A percentile compares a stretch with the other conserved stretches of the same genome.
Evolutionary conservation across 2,797 vertebrate species (phyloP).

Genomic region (Cheirogaleus major): DNA sequence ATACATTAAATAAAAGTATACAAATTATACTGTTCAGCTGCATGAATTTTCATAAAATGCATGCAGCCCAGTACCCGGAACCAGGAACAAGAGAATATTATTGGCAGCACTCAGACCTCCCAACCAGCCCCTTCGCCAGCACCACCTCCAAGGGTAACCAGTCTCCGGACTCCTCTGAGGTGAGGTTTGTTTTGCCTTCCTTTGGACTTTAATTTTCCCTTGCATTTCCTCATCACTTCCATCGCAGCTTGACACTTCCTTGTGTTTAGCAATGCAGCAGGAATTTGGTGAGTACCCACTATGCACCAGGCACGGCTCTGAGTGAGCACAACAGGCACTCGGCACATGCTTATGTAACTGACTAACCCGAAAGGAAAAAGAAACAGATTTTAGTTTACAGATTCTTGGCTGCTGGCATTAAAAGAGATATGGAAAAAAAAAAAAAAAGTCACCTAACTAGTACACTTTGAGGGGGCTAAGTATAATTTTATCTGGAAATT

Average conservation of each 20-base stretch:
- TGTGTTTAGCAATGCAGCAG: not conserved
- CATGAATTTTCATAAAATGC: not conserved
- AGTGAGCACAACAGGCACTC: not conserved
- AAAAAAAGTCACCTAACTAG: too few species aligned
- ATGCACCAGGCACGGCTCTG: not conserved
- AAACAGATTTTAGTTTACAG: not conserved
- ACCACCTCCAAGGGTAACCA: not conserved
- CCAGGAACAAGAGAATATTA: rapidly evolving
- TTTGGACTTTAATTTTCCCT: not conserved
- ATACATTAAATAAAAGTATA: not conserved
- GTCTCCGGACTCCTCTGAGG: not conserved
- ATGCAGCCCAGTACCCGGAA: not conserved
- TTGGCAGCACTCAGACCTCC: not conserved
- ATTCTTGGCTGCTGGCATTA: not conserved
- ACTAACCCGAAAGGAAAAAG: not conserved
- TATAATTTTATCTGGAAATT: not conserved
- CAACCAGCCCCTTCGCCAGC: rapidly evolving
- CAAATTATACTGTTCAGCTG: rapidly evolving
- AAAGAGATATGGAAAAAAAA: too few species aligned
- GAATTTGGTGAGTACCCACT: not conserved
- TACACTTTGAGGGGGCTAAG: not conserved
- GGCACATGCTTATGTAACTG: too few species aligned
- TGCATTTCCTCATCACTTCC: too few species aligned
- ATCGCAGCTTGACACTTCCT: rapidly evolving
- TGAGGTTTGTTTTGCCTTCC: not conserved